Evolutionary conservation across 2,797 vertebrate genomes (phyloP).

Genomic region (Falco peregrinus): DNA sequence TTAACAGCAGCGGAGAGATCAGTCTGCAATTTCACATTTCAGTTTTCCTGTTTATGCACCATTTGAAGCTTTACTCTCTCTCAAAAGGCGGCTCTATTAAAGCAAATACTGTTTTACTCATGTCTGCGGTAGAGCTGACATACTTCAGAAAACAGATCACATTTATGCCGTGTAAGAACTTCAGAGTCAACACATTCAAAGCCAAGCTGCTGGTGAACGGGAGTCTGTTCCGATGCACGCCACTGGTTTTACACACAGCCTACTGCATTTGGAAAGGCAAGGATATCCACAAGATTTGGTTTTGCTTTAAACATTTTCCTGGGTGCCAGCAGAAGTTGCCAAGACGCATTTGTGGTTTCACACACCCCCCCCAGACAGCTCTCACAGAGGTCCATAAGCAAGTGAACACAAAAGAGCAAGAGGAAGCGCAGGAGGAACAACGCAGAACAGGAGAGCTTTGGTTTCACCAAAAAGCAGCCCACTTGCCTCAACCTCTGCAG

Average conservation of each 20-base stretch:
- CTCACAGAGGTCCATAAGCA: not conserved
- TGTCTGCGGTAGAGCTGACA: not conserved
- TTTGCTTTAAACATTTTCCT: not conserved
- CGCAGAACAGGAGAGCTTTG: accelerated
- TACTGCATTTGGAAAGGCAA: not conserved
- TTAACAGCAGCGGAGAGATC: not conserved
- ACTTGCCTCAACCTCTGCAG: not conserved
- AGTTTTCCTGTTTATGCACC: not conserved
- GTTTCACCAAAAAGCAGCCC: not conserved
- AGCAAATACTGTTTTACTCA: not conserved
- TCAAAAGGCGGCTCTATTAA: not conserved
- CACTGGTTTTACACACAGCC: not conserved
- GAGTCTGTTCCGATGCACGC: not conserved
- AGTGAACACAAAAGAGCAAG: not conserved
- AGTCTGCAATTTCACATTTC: not conserved
- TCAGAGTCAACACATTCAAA: not conserved
- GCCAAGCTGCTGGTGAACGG: not conserved
- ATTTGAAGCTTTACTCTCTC: not conserved
- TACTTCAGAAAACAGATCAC: not conserved
- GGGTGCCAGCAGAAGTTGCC: not conserved
- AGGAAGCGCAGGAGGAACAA: not conserved
- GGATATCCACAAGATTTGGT: not conserved
- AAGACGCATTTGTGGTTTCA: not conserved
- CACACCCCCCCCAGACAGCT: accelerated
- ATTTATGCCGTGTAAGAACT: not conserved